Conservation (phyloP, 2,888 invertebrate species). For the Apodemia hepburni region DNA sequence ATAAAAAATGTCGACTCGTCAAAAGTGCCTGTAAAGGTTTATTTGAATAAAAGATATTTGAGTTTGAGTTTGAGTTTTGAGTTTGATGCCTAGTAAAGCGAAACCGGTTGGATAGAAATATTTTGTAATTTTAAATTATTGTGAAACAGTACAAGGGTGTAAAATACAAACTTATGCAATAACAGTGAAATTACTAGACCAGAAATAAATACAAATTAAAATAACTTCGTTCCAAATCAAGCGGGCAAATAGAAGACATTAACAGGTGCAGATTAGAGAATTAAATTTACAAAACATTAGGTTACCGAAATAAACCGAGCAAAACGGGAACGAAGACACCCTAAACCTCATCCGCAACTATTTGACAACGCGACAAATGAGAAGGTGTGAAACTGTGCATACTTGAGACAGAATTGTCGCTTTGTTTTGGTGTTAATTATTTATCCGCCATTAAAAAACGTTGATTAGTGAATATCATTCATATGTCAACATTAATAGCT, state of each 20-base stretch:
- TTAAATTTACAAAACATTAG: constrained; percentile 35
- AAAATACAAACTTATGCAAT: too few species aligned
- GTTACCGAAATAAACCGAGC: constrained; percentile 30
- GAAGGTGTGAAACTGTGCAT: constrained; percentile 28
- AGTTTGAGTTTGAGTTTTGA: too few species aligned
- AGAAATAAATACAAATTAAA: neutral
- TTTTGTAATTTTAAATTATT: too few species aligned
- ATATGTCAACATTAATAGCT: too few species aligned
- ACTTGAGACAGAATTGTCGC: constrained; percentile 30
- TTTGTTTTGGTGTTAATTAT: neutral
- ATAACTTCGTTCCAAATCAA: neutral
- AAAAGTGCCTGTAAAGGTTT: too few species aligned
- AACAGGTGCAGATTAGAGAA: constrained; percentile 23
- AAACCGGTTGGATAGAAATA: too few species aligned
- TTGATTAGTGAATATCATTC: too few species aligned
- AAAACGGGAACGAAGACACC: constrained; percentile 31
- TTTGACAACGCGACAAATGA: constrained; percentile 37
- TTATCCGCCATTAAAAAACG: too few species aligned
- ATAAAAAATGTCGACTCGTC: too few species aligned
- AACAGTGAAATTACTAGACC: neutral
- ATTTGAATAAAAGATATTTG: too few species aligned
- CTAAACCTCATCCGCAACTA: constrained; percentile 36
- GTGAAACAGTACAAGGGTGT: too few species aligned
- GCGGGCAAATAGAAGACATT: constrained; percentile 1
- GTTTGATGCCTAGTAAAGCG: too few species aligned